A percentile compares a stretch with the other conserved stretches of the same genome.
Conservation (phyloP, 2,797 vertebrate species). For the Sardinella longiceps region DNA sequence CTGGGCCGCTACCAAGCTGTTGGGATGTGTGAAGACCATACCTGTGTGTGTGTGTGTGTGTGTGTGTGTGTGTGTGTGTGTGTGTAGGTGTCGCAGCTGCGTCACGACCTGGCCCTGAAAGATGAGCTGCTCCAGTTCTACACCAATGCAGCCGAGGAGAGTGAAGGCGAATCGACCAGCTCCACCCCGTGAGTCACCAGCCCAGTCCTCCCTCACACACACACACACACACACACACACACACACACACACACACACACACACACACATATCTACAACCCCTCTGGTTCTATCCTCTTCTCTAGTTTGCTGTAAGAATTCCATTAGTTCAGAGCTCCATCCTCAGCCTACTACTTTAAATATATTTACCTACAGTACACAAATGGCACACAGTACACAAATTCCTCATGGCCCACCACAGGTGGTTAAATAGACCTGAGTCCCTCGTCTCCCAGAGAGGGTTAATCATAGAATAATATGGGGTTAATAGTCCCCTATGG, state of each 20-base stretch:
- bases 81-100: conserved; percentile 90
- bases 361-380: no score
- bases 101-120: conserved; percentile 96
- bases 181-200: conserved; percentile 87
- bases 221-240: no score
- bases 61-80: background rate
- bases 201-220: no score
- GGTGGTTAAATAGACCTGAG: background rate
- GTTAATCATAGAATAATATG: no score
- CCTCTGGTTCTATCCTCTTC: background rate
- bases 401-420: background rate
- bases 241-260: no score
- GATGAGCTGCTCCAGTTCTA: conserved; percentile 98
- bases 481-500: background rate
- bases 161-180: conserved; percentile 87
- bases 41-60: background rate
- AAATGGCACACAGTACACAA: no score
- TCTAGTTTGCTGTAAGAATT: background rate
- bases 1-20: background rate
- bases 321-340: background rate
- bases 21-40: background rate
- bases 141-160: conserved; percentile 91
- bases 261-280: no score
- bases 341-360: background rate
- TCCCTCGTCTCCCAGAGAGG: background rate